These are phyloP conservation scores for Meleagris gallopavo DNA, from an alignment of 2,113 vertebrate genomes.

Conservation along the genomic window DNA sequence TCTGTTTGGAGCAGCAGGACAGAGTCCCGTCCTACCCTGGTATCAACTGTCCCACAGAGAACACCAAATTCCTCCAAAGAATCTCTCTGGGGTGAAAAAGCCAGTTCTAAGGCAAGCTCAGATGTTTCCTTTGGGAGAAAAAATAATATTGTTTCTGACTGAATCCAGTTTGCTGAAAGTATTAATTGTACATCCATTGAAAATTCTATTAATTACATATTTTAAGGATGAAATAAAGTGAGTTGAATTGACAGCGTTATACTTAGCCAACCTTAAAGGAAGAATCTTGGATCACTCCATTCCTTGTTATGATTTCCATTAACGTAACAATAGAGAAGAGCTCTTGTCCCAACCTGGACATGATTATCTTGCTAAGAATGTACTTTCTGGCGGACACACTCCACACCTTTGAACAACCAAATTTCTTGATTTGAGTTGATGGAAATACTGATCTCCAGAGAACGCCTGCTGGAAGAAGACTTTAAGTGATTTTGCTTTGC, in stretches of 20 bases:
- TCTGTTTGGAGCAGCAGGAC: not conserved
- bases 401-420: not conserved
- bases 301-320: not conserved
- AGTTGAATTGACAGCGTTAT: conserved; percentile 15
- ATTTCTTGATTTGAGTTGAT: not conserved
- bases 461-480: not conserved
- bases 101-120: not conserved
- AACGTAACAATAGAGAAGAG: not conserved
- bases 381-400: not conserved
- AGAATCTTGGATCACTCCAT: not conserved
- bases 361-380: not conserved
- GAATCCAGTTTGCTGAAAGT: not conserved
- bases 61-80: not conserved
- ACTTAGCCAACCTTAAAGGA: not conserved
- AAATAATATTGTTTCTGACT: conserved; percentile 15
- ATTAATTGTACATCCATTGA: conserved; percentile 24
- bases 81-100: not conserved
- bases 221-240: conserved; percentile 47
- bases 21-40: not conserved
- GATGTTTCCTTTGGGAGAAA: not conserved
- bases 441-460: not conserved
- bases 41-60: not conserved
- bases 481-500: not conserved
- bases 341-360: not conserved
- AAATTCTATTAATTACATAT: conserved; percentile 16